Percentiles rank a stretch among this genome's conserved stretches.
phyloP scores from a whole-genome alignment of 2,888 invertebrate species.

The Aradus depressus region DNA sequence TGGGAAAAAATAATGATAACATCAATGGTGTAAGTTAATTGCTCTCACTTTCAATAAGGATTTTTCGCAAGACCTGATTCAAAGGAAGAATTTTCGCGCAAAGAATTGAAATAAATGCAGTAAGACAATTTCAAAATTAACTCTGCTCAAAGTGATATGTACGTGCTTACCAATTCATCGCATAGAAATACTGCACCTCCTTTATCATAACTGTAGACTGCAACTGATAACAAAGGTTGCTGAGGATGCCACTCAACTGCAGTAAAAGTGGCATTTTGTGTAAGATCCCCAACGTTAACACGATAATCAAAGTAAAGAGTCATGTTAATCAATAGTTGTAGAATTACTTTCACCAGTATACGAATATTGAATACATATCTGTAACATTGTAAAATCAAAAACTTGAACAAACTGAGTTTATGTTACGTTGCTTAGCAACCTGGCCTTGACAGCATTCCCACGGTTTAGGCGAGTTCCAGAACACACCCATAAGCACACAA shows the following conservation, averaged over 20 bases:
- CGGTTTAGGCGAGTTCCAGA: no score
- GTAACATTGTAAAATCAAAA: no score
- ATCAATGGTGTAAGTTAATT: background rate
- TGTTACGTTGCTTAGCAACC: no score
- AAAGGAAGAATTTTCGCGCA: background rate
- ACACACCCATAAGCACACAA: no score
- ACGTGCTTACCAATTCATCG: constrained; percentile 59
- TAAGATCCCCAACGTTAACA: constrained; percentile 56
- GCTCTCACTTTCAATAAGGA: background rate
- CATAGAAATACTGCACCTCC: constrained; percentile 82
- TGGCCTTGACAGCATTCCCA: no score
- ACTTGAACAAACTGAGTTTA: no score
- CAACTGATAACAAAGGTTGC: constrained; percentile 69
- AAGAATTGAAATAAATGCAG: background rate
- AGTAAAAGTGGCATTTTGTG: constrained; percentile 61
- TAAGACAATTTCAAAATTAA: background rate
- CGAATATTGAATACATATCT: no score
- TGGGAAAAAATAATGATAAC: background rate
- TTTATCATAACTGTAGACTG: constrained; percentile 75
- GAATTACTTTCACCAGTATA: no score
- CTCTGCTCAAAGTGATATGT: background rate
- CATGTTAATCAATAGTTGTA: no score
- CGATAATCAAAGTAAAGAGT: constrained; percentile 74
- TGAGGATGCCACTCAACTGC: constrained; percentile 72
- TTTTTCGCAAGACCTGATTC: background rate